phyloP scores from a whole-genome alignment of 2,888 invertebrate species.

The Athrips mouffetella region DNA sequence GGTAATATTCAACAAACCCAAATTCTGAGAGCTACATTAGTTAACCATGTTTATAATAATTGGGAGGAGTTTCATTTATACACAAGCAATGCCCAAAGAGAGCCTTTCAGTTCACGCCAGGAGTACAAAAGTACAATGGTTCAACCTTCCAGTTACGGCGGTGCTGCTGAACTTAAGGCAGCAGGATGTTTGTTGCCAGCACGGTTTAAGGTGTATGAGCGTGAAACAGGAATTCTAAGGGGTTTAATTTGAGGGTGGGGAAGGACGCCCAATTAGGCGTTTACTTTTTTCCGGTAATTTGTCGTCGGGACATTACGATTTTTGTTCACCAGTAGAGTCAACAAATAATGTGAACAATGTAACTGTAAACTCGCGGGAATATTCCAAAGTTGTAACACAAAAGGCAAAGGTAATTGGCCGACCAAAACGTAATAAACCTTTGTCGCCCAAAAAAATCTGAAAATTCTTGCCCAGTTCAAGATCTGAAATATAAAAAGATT shows the following conservation, averaged over 20 bases:
- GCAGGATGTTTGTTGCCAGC: constrained; percentile 19
- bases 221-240: constrained; percentile 18
- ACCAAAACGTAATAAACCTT: constrained; percentile 4
- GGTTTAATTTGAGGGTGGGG: constrained; percentile 17
- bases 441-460: constrained; percentile 5
- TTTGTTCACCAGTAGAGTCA: neutral
- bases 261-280: constrained; percentile 18
- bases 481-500: no score
- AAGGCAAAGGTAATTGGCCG: neutral
- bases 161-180: constrained; percentile 22
- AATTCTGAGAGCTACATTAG: constrained; percentile 16
- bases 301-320: constrained; percentile 10
- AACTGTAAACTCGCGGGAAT: no score
- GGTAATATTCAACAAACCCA: constrained; percentile 17
- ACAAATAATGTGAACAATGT: no score
- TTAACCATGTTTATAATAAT: constrained; percentile 17
- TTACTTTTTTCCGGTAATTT: constrained; percentile 19
- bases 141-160: constrained; percentile 20
- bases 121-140: constrained; percentile 20
- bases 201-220: constrained; percentile 17
- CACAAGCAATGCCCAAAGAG: constrained; percentile 15
- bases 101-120: constrained; percentile 22
- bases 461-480: neutral
- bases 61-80: constrained; percentile 17
- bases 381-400: no score